Evolutionary conservation across 2,888 invertebrate genomes (phyloP), one percentile per base, ranked within the genome.

Genomic region (Disparrhopalites patrizii): DNA sequence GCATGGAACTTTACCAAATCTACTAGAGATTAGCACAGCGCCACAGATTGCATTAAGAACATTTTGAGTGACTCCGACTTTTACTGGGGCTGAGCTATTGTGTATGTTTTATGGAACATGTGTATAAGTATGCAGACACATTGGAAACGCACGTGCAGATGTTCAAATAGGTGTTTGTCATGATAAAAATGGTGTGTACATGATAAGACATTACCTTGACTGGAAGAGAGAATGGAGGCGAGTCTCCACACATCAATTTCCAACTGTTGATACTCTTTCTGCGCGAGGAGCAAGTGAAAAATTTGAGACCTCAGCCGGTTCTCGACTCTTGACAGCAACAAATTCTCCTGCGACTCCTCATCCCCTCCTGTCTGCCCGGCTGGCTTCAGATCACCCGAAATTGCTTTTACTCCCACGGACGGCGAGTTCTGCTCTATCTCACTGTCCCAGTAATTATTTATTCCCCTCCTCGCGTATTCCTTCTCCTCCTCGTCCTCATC

Each of bases 231-330:
- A 8, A 70, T 54, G 30, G 62, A 61, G 36, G 62, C 62, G 57
- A 70, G 58, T 40, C 68, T 64, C 55, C 57, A 47, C 40, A 68
- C 57, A 43, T 70, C 70, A 10, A 62, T 23, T 56, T 70, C 70
- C 30, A 61, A 31, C 30, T 61, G 43, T 31, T 61, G 18, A 31
- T 61, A 20, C 23, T 61, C 31, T 18, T 50, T 50, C 31, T 61
- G 33, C 3, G 60, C 50, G 15, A 61, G 25, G n/a, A 61, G 30
- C 50, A 61, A 30, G 20, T 50, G 25, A 20, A 61, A 50, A 7
- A 61, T 43, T 50, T 61, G 50, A 20, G 47, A 43, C 15, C 60
- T 18, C 10, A 61, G 50, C 3, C 33, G 50, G 36, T 23, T 61
- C 20, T 61, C 60, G 5, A 50, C 50, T 2, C 43, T 5, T 5